phyloP scores from a whole-genome alignment of 2,113 vertebrate genomes.

The Parotia lawesii region DNA sequence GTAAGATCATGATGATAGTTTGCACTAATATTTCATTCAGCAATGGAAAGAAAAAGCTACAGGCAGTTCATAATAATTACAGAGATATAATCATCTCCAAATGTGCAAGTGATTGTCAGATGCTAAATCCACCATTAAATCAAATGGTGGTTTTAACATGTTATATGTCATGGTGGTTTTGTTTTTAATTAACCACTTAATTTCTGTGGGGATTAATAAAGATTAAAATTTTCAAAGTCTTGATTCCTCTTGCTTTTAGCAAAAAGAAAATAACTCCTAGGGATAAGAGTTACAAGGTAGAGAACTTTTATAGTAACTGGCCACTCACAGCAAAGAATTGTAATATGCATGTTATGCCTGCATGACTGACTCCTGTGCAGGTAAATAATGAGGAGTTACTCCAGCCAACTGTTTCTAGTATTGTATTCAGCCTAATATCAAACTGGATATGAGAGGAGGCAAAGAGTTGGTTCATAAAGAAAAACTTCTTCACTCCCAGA shows the following conservation, averaged over 20 bases:
- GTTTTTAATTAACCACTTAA: not conserved
- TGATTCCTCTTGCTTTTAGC: not conserved
- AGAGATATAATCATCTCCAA: not conserved
- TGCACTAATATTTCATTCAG: not conserved
- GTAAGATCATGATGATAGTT: not conserved
- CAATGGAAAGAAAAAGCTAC: not conserved
- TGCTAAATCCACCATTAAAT: not conserved
- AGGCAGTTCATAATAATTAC: not conserved
- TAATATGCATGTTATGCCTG: not conserved
- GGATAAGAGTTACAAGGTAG: not conserved
- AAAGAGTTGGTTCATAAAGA: not conserved
- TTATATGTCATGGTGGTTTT: not conserved
- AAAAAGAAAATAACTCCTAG: not conserved
- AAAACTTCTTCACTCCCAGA: not conserved
- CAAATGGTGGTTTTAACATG: not conserved
- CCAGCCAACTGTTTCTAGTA: not conserved
- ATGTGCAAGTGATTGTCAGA: not conserved
- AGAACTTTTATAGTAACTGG: not conserved
- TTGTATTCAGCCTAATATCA: not conserved
- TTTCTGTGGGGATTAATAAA: not conserved
- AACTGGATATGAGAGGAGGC: not conserved
- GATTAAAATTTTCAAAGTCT: not conserved
- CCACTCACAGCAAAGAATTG: not conserved
- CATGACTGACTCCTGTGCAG: not conserved
- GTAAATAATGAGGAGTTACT: not conserved